Base-by-base conservation (phyloP, 53 echinoderm and acorn worm genomes). In the Patiria pectinifera region DNA sequence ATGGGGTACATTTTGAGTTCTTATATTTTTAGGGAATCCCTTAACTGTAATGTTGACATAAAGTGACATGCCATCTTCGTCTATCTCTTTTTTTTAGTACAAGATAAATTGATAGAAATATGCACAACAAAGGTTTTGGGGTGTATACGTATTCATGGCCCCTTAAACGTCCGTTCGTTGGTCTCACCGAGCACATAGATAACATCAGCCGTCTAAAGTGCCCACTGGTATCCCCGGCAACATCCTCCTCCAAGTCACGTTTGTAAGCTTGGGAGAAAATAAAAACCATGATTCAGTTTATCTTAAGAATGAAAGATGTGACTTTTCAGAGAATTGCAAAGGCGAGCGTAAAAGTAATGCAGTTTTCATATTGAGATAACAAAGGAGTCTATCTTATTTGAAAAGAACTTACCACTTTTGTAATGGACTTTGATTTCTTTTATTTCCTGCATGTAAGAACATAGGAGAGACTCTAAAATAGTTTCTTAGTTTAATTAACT, bases 161-260 rank as follows among this genome's bases (percentile, higher is more conserved):
- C 53, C 8, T 53, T 53, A 53, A 53, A 6, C 53, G 53, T 53
- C 24, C 22, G 74, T 74, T 24, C 24, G 8, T 18, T 24, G 24
- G 48, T 23, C 45, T 91, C 48, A 94, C 94, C 82, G 91, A 71
- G 58, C 94, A 91, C 85, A 91, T 85, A 19, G 91, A 84, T 11
- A 94, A 18, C 80, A 94, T 78, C 9, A 94, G 91, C 9, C 94
- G 94, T 66, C 85, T 91, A 81, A 94, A 94, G 24, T 94, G 78
- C 3, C 94, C 94, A 45, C 94, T 94, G 35, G 94, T 94, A n/a
- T 94, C 94, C 8, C 86, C 74, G 0, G 86, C 82, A 2, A 94
- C 23, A 25, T 86, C 94, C 21, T 80, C 71, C 77, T 94, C 94
- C 43, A 94, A 45, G 22, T 91, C 91, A 2, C 62, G 91, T 46